These are phyloP conservation scores for Anthrax anthrax DNA, from an alignment of 2,888 invertebrate genomes.

Conservation along the genomic window DNA sequence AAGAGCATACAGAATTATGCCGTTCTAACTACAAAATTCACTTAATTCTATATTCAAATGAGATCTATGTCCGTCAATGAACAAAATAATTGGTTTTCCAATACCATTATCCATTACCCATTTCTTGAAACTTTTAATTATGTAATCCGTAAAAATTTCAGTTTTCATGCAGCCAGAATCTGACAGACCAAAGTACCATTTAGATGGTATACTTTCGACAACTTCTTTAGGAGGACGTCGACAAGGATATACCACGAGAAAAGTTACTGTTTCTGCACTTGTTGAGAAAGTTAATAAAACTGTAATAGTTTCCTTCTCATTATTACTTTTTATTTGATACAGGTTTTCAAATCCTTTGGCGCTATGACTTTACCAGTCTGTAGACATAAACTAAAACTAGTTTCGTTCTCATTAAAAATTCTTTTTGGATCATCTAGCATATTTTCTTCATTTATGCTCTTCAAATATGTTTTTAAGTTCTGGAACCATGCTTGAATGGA, in stretches of 20 bases:
- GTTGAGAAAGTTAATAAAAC: conserved; percentile 3
- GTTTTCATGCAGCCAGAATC: conserved; percentile 5
- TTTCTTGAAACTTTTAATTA: conserved; percentile 2
- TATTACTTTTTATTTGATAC: background rate
- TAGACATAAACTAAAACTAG: conserved; percentile 1
- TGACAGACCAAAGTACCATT: conserved; percentile 2
- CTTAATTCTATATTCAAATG: background rate
- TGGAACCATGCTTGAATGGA: no score
- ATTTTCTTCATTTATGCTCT: background rate
- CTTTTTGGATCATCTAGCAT: conserved; percentile 4
- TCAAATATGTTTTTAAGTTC: no score
- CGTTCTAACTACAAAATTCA: conserved; percentile 3
- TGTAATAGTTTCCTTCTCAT: conserved; percentile 4
- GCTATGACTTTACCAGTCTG: conserved; percentile 3
- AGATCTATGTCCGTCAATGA: conserved; percentile 5
- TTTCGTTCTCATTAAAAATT: conserved; percentile 5
- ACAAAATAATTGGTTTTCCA: conserved; percentile 1
- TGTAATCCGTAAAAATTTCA: conserved; percentile 4
- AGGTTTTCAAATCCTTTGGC: background rate
- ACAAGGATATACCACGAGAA: conserved; percentile 1
- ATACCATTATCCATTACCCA: conserved; percentile 3
- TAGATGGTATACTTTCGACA: background rate
- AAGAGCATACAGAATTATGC: conserved; percentile 3
- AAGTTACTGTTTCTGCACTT: conserved; percentile 1
- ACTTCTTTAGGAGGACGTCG: conserved; percentile 11